These are phyloP conservation scores for Pterocles gutturalis DNA, from an alignment of 2,113 vertebrate species.

Conservation along the genomic window DNA sequence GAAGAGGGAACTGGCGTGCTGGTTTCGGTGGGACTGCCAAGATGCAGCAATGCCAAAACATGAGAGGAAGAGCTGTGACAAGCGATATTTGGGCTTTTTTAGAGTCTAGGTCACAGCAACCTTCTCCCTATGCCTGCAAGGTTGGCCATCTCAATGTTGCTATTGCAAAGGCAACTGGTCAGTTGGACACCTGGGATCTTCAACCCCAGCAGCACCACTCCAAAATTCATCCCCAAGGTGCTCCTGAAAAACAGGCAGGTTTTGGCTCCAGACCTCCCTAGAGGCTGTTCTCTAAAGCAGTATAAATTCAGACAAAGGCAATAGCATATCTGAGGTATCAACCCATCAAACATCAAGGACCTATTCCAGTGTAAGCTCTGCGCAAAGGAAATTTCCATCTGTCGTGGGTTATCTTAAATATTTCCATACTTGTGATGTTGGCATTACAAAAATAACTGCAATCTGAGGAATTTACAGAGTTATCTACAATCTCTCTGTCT, in stretches of 20 bases:
- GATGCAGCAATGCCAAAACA: background rate
- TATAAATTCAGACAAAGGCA: background rate
- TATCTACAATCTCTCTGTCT: slow-evolving; percentile 32
- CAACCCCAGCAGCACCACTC: background rate
- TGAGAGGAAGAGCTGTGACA: background rate
- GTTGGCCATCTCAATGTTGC: rapidly evolving
- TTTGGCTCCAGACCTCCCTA: background rate
- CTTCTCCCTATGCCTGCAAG: background rate
- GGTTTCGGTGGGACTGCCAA: background rate
- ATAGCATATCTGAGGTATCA: background rate
- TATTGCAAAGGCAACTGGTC: background rate
- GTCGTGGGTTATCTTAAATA: slow-evolving; percentile 44
- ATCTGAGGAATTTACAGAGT: slow-evolving; percentile 12
- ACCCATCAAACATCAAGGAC: background rate
- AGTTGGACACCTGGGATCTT: background rate
- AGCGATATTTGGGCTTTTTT: background rate
- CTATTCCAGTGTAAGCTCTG: background rate
- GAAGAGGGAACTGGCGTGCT: background rate
- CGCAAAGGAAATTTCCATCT: slow-evolving; percentile 22
- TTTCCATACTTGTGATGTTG: slow-evolving; percentile 13
- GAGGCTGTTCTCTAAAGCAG: background rate
- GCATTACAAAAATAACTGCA: slow-evolving; percentile 22
- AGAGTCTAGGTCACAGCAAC: background rate
- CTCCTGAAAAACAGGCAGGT: background rate
- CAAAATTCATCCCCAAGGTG: background rate